A percentile compares a stretch with the other conserved stretches of the same genome.
These are phyloP conservation scores for Netelia fuscicornis DNA, from an alignment of 2,888 invertebrate genomes.

Conservation along the genomic window DNA sequence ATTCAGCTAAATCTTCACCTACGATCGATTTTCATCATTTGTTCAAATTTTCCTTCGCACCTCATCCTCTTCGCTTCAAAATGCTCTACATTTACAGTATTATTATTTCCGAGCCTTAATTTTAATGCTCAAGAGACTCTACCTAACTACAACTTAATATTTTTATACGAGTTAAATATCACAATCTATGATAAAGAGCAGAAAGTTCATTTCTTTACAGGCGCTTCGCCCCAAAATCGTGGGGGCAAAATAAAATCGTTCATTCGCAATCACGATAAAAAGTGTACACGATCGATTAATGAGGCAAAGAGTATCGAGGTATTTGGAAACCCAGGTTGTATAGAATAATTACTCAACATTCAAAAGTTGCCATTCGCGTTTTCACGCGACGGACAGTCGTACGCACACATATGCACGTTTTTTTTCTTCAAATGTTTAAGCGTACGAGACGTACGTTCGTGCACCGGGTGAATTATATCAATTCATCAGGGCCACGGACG, in stretches of 20 bases:
- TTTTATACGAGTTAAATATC: constrained; percentile 79
- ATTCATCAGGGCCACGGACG: constrained; percentile 61
- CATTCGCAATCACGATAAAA: constrained; percentile 55
- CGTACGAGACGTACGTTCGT: constrained; percentile 43
- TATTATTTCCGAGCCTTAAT: constrained; percentile 65
- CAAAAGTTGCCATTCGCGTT: constrained; percentile 34
- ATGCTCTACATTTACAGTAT: constrained; percentile 27
- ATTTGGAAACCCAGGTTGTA: constrained; percentile 71
- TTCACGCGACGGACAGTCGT: constrained; percentile 23
- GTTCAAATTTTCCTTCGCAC: constrained; percentile 4
- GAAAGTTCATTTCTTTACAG: constrained; percentile 53
- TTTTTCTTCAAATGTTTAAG: constrained; percentile 44
- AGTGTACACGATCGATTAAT: constrained; percentile 61
- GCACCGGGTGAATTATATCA: constrained; percentile 8
- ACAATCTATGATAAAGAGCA: constrained; percentile 82
- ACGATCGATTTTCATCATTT: constrained; percentile 13
- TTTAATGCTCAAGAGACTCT: constrained; percentile 72
- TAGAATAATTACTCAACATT: constrained; percentile 63
- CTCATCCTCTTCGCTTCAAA: constrained; percentile 8
- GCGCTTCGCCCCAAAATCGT: constrained; percentile 12
- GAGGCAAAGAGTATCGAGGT: constrained; percentile 72
- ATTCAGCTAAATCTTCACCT: constrained; percentile 34
- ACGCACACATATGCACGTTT: constrained; percentile 38
- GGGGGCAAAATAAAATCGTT: constrained; percentile 26
- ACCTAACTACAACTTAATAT: constrained; percentile 71